Conservation (phyloP, 2,113 vertebrate species). For the Lota lota region DNA sequence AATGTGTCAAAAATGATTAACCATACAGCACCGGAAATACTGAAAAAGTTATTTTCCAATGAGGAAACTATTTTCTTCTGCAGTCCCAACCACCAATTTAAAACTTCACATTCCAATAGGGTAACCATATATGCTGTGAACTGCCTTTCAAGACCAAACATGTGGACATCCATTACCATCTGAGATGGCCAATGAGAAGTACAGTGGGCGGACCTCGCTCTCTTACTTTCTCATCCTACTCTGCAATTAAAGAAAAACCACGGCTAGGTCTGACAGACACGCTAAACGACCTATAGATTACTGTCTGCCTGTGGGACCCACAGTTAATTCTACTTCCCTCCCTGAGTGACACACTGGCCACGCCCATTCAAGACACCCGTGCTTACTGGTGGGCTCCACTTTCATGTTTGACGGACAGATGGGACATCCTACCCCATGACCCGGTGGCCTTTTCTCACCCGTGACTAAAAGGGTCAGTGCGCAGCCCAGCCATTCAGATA, state of each 20-base stretch:
- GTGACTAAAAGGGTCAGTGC: conserved; percentile 54
- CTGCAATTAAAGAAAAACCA: conserved; percentile 60
- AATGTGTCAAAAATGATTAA: too few species aligned
- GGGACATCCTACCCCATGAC: conserved; percentile 61
- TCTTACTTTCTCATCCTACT: conserved; percentile 39
- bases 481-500: conserved; percentile 21
- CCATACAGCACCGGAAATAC: background rate
- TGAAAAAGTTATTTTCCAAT: background rate
- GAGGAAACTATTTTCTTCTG: too few species aligned
- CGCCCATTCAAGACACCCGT: conserved; percentile 52
- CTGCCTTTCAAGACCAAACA: conserved; percentile 60
- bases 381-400: conserved; percentile 48
- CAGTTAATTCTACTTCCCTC: conserved; percentile 43
- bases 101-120: conserved; percentile 60
- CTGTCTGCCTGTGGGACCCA: conserved; percentile 59
- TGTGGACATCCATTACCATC: conserved; percentile 54
- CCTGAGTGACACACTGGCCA: conserved; percentile 57
- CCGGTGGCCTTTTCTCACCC: conserved; percentile 55
- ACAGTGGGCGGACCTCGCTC: conserved; percentile 36
- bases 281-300: conserved; percentile 62
- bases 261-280: conserved; percentile 60
- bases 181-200: conserved; percentile 60
- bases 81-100: too few species aligned
- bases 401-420: conserved; percentile 70
- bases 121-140: conserved; percentile 45